A percentile compares a stretch with the other conserved stretches of the same genome.
These are phyloP conservation scores for Novumbra hubbsi DNA, from an alignment of 2,797 vertebrate genomes.

Conservation along the genomic window DNA sequence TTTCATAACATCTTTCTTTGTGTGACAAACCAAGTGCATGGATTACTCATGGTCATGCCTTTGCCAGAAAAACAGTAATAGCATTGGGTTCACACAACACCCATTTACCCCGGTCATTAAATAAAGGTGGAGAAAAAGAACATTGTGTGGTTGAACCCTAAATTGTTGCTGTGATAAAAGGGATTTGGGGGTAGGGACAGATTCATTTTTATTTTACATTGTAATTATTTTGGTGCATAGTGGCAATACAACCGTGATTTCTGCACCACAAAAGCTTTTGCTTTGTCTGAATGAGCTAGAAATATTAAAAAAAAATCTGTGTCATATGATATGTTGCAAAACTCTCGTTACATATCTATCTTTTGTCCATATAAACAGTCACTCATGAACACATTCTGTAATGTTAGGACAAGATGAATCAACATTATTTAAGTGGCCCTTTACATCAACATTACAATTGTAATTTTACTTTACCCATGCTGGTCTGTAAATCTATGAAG, in stretches of 20 bases:
- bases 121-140: slow-evolving; percentile 39
- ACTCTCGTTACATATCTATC: slow-evolving; percentile 44
- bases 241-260: slow-evolving; percentile 39
- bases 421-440: slow-evolving; percentile 65
- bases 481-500: slow-evolving; percentile 81
- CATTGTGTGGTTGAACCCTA: not conserved
- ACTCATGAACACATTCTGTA: slow-evolving; percentile 62
- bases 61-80: slow-evolving; percentile 67
- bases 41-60: slow-evolving; percentile 69
- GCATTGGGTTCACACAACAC: slow-evolving; percentile 56
- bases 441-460: slow-evolving; percentile 64
- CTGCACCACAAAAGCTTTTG: slow-evolving; percentile 33
- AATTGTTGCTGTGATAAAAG: too few relatives aligned
- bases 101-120: slow-evolving; percentile 31
- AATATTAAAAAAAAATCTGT: slow-evolving; percentile 43
- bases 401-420: slow-evolving; percentile 59
- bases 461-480: slow-evolving; percentile 79
- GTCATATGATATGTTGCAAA: slow-evolving; percentile 59
- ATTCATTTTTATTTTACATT: slow-evolving; percentile 32
- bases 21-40: slow-evolving; percentile 37
- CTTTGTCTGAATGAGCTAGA: slow-evolving; percentile 39
- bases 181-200: slow-evolving; percentile 21
- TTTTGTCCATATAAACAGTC: slow-evolving; percentile 70
- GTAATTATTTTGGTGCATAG: slow-evolving; percentile 43
- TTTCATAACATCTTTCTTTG: not conserved